Evolutionary conservation across 2,113 vertebrate species (phyloP).

Genomic region (Zosterops hypoxanthus): DNA sequence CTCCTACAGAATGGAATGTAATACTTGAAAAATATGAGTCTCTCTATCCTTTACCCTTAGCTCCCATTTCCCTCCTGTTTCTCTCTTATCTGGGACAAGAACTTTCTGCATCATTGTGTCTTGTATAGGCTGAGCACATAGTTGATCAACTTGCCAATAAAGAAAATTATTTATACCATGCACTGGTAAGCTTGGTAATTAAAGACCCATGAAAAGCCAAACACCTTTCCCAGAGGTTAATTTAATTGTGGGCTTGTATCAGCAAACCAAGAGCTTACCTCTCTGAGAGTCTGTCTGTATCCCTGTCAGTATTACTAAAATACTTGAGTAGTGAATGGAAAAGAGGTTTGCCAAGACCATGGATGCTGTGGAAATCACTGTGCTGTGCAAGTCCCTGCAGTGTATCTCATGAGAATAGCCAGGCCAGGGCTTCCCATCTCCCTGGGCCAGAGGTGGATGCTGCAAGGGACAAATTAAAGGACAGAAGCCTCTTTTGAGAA

Average conservation of each 20-base stretch:
- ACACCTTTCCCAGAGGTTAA: neutral
- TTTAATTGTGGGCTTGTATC: neutral
- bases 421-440: neutral
- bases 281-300: neutral
- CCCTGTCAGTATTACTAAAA: neutral
- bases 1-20: constrained; percentile 21
- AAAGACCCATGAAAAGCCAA: neutral
- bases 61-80: neutral
- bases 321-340: neutral
- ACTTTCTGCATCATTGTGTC: constrained; percentile 44
- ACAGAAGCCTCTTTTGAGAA: neutral
- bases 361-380: neutral
- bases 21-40: constrained; percentile 31
- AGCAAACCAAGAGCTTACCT: constrained; percentile 16
- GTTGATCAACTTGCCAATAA: constrained; percentile 63
- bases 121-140: constrained; percentile 61
- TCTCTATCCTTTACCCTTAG: neutral
- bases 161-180: constrained; percentile 51
- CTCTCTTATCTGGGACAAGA: constrained; percentile 25
- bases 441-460: neutral
- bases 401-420: neutral
- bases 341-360: neutral
- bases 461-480: neutral
- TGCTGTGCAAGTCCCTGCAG: neutral
- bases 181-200: constrained; percentile 57